Conservation (phyloP, 2,113 vertebrate genomes). For the Neogobius melanostomus region DNA sequence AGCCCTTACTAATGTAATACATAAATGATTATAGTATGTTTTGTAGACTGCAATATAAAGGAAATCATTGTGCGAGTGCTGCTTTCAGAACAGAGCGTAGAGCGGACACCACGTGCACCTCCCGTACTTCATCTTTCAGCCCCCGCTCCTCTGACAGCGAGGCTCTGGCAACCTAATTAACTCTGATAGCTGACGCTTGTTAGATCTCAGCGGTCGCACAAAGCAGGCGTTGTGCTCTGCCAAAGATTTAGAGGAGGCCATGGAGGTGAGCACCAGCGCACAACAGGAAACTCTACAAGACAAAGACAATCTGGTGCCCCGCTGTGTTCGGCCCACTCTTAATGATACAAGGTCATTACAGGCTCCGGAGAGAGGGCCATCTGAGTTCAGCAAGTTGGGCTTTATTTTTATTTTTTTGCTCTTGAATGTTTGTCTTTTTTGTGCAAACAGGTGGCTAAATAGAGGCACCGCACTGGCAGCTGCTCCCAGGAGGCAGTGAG, state of each 20-base stretch:
- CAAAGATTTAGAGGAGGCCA: conserved; percentile 36
- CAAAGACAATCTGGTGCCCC: not conserved
- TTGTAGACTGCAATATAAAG: too few relatives aligned
- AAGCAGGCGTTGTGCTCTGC: conserved; percentile 30
- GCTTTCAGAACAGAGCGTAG: too few relatives aligned
- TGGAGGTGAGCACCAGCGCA: conserved; percentile 11
- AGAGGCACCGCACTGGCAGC: conserved; percentile 31
- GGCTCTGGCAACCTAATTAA: conserved; percentile 52
- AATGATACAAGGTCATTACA: conserved; percentile 8
- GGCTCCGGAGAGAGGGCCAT: not conserved
- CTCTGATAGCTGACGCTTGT: conserved; percentile 26
- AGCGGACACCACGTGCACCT: conserved; percentile 23
- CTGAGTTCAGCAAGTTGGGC: conserved; percentile 11
- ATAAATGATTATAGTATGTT: too few relatives aligned
- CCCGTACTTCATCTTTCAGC: conserved; percentile 44
- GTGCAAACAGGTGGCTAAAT: conserved; percentile 37
- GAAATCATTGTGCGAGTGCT: too few relatives aligned
- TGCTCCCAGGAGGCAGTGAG: conserved; percentile 25
- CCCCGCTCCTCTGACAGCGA: conserved; percentile 25
- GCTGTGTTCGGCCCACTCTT: not conserved
- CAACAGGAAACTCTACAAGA: conserved; percentile 11
- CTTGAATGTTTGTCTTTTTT: conserved; percentile 13
- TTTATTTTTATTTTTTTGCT: conserved; percentile 1
- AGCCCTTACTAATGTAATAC: too few relatives aligned
- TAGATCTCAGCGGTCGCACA: conserved; percentile 35